Percentiles rank a stretch among this genome's conserved stretches.
phyloP scores from a whole-genome alignment of 1,140 invertebrate species.

The Drosophila equinoxialis region DNA sequence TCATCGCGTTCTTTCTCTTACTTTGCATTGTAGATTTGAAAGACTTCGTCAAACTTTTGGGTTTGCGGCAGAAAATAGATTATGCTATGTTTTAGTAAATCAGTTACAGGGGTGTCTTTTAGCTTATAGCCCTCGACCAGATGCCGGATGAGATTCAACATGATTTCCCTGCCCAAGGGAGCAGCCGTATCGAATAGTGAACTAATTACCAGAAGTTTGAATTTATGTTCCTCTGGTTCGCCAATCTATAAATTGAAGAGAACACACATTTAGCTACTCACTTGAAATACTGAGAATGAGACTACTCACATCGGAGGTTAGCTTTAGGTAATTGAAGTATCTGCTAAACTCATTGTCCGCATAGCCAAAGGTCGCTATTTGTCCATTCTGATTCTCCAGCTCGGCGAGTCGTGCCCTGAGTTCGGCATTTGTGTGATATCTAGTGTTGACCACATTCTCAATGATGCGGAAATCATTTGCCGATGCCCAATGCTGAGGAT shows the following conservation, averaged over 20 bases:
- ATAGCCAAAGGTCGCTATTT: conserved; percentile 77
- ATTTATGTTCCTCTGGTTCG: conserved; percentile 90
- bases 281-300: not conserved
- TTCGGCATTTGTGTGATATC: conserved; percentile 87
- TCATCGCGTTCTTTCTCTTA: conserved; percentile 30
- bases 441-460: conserved; percentile 85
- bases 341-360: conserved; percentile 76
- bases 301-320: conserved; percentile 75
- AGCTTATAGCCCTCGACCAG: conserved; percentile 88
- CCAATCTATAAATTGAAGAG: conserved; percentile 84
- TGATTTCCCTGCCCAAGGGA: conserved; percentile 92
- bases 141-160: conserved; percentile 92
- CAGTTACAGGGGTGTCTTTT: conserved; percentile 86
- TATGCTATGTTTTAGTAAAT: conserved; percentile 88
- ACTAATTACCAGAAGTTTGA: conserved; percentile 91
- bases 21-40: conserved; percentile 70
- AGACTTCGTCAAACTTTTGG: conserved; percentile 58
- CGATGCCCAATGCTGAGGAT: conserved; percentile 90
- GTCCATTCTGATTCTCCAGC: conserved; percentile 84
- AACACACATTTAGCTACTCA: no score
- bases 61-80: conserved; percentile 90
- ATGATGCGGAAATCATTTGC: conserved; percentile 89
- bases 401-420: conserved; percentile 86
- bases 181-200: conserved; percentile 91
- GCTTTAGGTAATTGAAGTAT: conserved; percentile 75